Conservation (phyloP, 35 echinoderm and acorn worm genomes). For the Hemicentrotus pulcherrimus region DNA sequence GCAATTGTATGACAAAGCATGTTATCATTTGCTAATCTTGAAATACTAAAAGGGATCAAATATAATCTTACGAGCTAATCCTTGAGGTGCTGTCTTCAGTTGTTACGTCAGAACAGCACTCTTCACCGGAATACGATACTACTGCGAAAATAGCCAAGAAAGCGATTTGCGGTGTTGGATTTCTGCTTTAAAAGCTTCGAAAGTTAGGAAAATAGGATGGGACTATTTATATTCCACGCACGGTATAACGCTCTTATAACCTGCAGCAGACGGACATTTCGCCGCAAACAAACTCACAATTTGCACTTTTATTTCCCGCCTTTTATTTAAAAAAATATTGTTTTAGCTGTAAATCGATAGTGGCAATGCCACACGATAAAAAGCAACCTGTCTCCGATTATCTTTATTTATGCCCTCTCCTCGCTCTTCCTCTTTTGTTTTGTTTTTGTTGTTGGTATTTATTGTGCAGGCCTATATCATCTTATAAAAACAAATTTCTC, state of each 20-base stretch:
- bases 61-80: background rate
- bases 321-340: background rate
- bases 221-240: background rate
- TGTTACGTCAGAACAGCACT: background rate
- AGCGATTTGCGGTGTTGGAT: background rate
- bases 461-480: too few species aligned
- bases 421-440: too few species aligned
- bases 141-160: background rate
- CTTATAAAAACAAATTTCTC: too few species aligned
- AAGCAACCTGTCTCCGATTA: background rate
- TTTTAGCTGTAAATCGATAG: background rate
- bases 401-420: too few species aligned
- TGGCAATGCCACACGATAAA: background rate
- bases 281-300: background rate
- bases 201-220: background rate
- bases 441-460: too few species aligned
- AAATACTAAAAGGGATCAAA: background rate
- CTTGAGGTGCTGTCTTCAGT: background rate
- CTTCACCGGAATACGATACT: background rate
- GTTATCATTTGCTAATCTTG: background rate
- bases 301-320: background rate
- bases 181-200: background rate
- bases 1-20: too few species aligned
- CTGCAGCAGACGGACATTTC: background rate
- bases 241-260: background rate